Conservation (phyloP, 2,113 vertebrate genomes). For the Malurus cyaneus region DNA sequence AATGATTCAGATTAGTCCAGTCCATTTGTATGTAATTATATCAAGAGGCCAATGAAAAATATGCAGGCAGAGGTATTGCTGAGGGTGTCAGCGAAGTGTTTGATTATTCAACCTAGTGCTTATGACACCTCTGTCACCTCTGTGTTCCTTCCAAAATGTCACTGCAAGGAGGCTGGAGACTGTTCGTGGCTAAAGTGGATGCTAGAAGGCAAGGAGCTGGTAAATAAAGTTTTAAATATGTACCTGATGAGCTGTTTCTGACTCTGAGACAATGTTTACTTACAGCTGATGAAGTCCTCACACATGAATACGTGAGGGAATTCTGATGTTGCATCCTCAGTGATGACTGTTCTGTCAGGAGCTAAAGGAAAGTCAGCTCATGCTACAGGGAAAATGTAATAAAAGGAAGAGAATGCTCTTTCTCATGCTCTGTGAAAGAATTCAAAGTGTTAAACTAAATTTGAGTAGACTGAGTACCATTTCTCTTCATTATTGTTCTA, state of each 20-base stretch:
- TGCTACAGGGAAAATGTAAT: neutral
- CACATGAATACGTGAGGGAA: neutral
- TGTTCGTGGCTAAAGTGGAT: neutral
- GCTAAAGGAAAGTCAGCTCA: neutral
- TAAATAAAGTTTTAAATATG: neutral
- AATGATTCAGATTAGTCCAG: neutral
- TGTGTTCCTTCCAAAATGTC: neutral
- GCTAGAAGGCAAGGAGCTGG: neutral
- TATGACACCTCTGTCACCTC: neutral
- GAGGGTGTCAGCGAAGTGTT: neutral
- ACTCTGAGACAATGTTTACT: neutral
- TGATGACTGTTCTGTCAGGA: neutral
- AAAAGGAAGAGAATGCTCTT: neutral
- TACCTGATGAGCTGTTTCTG: neutral
- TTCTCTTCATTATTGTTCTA: neutral
- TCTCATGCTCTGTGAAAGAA: neutral
- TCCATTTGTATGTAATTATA: neutral
- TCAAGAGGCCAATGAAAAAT: neutral
- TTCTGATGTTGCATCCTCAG: neutral
- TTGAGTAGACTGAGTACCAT: neutral
- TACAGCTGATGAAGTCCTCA: neutral
- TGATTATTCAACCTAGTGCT: neutral
- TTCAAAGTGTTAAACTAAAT: neutral
- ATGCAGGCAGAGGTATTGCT: neutral
- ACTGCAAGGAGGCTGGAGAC: neutral